Conservation (phyloP, 2,888 invertebrate genomes). For the Philereme transversata region DNA sequence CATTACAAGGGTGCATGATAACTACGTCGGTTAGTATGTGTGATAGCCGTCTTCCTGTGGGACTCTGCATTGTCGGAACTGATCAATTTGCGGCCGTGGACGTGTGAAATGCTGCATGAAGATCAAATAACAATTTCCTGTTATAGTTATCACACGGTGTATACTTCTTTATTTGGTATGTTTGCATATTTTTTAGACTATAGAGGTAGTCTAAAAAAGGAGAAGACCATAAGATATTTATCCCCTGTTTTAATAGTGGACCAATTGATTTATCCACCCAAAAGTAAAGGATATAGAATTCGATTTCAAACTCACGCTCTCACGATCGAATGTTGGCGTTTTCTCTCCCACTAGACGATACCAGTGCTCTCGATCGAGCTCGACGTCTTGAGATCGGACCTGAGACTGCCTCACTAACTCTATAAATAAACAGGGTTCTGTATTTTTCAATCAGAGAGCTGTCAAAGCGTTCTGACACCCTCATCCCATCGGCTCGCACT, state of each 20-base stretch:
- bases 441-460: constrained; percentile 87
- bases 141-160: background rate
- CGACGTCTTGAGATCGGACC: constrained; percentile 33
- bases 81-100: constrained; percentile 8
- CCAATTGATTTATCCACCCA: no score
- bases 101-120: constrained; percentile 17
- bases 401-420: constrained; percentile 66
- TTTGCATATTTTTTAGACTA: no score
- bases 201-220: no score
- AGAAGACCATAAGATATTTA: no score
- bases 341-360: no score
- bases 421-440: constrained; percentile 85
- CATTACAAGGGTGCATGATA: constrained; percentile 34
- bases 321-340: no score
- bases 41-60: constrained; percentile 54
- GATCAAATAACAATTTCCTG: constrained; percentile 20
- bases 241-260: no score
- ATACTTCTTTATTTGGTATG: background rate
- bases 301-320: no score
- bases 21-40: constrained; percentile 36
- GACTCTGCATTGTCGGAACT: constrained; percentile 15
- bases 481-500: constrained; percentile 84
- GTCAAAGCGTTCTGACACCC: constrained; percentile 86
- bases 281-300: no score
- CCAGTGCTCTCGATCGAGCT: background rate